Base-by-base conservation (phyloP, 2,797 vertebrate genomes). In the Rousettus madagascariensis region DNA sequence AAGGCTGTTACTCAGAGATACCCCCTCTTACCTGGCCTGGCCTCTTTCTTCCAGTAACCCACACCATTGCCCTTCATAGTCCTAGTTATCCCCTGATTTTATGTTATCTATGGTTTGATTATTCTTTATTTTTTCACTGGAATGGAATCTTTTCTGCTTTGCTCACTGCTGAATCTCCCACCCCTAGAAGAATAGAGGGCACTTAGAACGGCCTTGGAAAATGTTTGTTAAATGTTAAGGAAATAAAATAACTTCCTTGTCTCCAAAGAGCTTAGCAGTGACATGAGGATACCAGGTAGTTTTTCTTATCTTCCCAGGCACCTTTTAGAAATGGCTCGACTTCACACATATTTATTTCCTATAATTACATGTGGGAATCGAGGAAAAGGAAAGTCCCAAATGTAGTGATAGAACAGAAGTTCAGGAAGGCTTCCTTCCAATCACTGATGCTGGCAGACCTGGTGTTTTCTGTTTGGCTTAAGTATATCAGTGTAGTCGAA, bases 261-360 rank as follows among this genome's bases (percentile, higher is more conserved):
- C 51, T 92, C 92, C 77, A 74, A 71, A 61, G 66, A 91, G 19
- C 36, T 53, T 72, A 63, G 78, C 59, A 83, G 85, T 63, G 65
- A 69, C 11, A 36, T 9, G 12, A 5, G 3, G 41, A 93, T 65
- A 72, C 24, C 36, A 83, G 53, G 43, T 59, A 92, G 41, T 53
- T 86, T 63, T 24, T 91, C 28, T 66, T 66, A 28, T 36, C 43
- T 28, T 87, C 41, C 33, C n/a, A 94, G 79, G 26, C 17, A 38
- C 74, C 65, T 91, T 7, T 94, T 96, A 93, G 90, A 91, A 89
- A 94, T 72, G 66, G 30, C 80, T 95, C 93, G 83, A 85, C 75
- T 84, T 85, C 63, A 90, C 92, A 94, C 93, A 46, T 82, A 55
- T 92, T 97, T 96, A 90, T 96, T 97, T 93, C 51, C 86, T 96